Base-by-base conservation (phyloP, 2,797 vertebrate genomes). In the Trachops cirrhosus region DNA sequence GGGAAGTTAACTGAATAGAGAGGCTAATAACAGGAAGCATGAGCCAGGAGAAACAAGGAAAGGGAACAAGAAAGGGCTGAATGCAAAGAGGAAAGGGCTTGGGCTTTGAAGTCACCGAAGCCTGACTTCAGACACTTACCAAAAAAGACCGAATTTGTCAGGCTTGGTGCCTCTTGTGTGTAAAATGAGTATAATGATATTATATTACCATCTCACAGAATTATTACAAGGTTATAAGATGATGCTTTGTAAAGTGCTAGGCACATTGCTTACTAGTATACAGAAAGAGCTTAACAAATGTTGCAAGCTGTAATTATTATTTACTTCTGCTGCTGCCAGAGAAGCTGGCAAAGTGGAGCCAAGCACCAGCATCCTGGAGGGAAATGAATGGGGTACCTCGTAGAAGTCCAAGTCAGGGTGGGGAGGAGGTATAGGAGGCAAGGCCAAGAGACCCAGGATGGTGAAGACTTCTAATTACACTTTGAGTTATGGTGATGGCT, bases 1-100 rank as follows among this genome's bases (percentile, higher is more conserved):
- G 39, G 87, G 46, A 87, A 95, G 83, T 93, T 44, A 86, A 54
- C 71, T 94, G 92, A 92, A 37, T 73, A 59, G n/a, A 67, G 93
- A 89, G 41, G 46, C 74, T 95, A 86, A 54, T 85, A 80, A 75
- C 34, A 79, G 44, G 74, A 95, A 92, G 85, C 67, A 41, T 9
- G 26, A 57, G 62, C 78, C 85, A 86, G 44, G 62, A 95, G 79
- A 93, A 97, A 79, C 86, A 74, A 91, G 88, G 71, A 84, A 48
- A 91, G 70, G 19, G 44, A 80, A 44, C 34, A 29, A 82, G 75
- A 96, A 92, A 88, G 79, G 86, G 22, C 92, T 79, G 64, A 95
- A 85, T 29, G 48, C 64, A 80, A 54, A 68, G 54, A 64, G 11
- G 14, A 89, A 91, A 91, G 87, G 87, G 15, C 52, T 92, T 77